A percentile compares a stretch with the other conserved stretches of the same genome.
These are phyloP conservation scores for Parnassius mnemosyne DNA, from an alignment of 2,888 invertebrate genomes.

Conservation along the genomic window DNA sequence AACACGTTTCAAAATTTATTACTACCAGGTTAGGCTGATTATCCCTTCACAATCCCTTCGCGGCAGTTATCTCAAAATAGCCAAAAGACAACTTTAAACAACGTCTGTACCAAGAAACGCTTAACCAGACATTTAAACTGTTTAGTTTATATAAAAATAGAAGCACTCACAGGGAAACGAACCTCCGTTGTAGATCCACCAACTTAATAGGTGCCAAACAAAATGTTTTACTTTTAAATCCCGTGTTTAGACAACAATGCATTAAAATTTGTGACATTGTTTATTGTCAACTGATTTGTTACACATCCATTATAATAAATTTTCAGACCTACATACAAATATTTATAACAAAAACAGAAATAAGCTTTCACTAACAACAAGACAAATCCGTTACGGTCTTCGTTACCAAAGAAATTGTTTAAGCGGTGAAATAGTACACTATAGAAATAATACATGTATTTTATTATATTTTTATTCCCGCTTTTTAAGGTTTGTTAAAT, in stretches of 20 bases:
- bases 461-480: too few relatives aligned
- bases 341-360: too few relatives aligned
- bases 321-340: too few relatives aligned
- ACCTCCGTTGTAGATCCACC: conserved; percentile 33
- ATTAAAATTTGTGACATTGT: conserved; percentile 50
- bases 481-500: too few relatives aligned
- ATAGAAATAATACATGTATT: too few relatives aligned
- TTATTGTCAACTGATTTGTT: conserved; percentile 41
- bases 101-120: conserved; percentile 58
- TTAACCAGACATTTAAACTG: conserved; percentile 59
- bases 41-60: conserved; percentile 50
- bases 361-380: not conserved
- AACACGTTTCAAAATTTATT: conserved; percentile 37
- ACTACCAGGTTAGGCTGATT: conserved; percentile 39
- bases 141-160: conserved; percentile 69
- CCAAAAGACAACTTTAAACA: conserved; percentile 52
- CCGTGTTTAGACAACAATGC: conserved; percentile 70
- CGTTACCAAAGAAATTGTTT: too few relatives aligned
- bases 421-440: too few relatives aligned
- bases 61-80: conserved; percentile 56
- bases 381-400: not conserved
- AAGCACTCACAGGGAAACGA: conserved; percentile 51
- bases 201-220: conserved; percentile 35
- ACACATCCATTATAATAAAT: not conserved
- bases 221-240: conserved; percentile 41